phyloP scores from a whole-genome alignment of 2,888 invertebrate species.

The Limnephilus marmoratus region DNA sequence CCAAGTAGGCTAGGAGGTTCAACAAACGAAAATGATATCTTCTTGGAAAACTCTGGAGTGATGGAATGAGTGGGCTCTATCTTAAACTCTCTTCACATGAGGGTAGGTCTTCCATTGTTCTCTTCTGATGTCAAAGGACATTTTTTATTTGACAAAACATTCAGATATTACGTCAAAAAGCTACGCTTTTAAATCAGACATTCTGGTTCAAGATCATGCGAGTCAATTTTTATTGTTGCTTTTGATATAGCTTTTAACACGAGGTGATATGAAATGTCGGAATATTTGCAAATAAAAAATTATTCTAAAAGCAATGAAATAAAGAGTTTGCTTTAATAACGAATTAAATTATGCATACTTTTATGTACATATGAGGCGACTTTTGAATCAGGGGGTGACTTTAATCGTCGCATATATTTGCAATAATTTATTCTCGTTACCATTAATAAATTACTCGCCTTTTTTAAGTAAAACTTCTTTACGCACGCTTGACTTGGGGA shows the following conservation, averaged over 20 bases:
- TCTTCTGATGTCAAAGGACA: not conserved
- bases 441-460: too few species aligned
- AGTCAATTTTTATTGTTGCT: not conserved
- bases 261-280: not conserved
- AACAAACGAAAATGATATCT: conserved; percentile 34
- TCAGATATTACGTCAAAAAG: not conserved
- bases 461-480: too few species aligned
- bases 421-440: too few species aligned
- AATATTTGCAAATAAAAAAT: not conserved
- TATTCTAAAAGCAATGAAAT: not conserved
- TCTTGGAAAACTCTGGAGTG: not conserved
- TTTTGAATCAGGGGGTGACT: too few species aligned
- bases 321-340: not conserved
- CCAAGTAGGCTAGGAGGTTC: not conserved
- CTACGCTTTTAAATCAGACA: not conserved
- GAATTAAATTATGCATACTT: not conserved
- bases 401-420: too few species aligned
- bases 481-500: too few species aligned
- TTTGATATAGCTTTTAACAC: not conserved
- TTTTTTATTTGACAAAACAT: not conserved
- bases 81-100: conserved; percentile 37
- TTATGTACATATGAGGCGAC: too few species aligned
- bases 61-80: not conserved
- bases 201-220: not conserved
- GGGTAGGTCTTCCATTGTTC: conserved; percentile 6